A percentile compares a stretch with the other conserved stretches of the same genome.
These are phyloP conservation scores for Heliconius hortense DNA, from an alignment of 2,888 invertebrate species.

Conservation along the genomic window DNA sequence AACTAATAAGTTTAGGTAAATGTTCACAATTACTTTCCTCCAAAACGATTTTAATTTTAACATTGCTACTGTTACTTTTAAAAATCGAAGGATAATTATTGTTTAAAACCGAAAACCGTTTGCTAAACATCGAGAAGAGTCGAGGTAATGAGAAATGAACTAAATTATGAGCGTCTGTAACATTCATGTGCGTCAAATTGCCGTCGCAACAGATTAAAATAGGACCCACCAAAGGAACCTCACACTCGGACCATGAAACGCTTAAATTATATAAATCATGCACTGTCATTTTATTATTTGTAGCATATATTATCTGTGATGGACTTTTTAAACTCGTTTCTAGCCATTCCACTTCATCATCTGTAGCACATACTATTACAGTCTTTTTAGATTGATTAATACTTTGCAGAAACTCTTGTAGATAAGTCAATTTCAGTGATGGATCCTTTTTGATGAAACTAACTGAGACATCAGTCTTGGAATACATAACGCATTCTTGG, in stretches of 20 bases:
- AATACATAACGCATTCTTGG: conserved; percentile 89
- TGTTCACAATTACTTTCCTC: conserved; percentile 83
- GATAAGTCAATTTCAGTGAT: conserved; percentile 63
- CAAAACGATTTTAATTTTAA: conserved; percentile 79
- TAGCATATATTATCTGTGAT: conserved; percentile 57
- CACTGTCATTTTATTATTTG: conserved; percentile 64
- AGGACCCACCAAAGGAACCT: conserved; percentile 68
- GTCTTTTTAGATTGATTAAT: conserved; percentile 75
- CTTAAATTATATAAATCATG: conserved; percentile 66
- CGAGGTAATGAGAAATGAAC: conserved; percentile 87
- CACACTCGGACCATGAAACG: conserved; percentile 63
- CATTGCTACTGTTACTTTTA: conserved; percentile 49
- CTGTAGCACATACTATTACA: conserved; percentile 83
- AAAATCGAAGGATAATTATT: conserved; percentile 81
- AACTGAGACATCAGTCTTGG: conserved; percentile 71
- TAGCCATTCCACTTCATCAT: conserved; percentile 79
- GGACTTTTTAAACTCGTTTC: conserved; percentile 51
- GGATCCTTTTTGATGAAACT: conserved; percentile 59
- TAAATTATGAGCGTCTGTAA: conserved; percentile 85
- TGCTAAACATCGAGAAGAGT: conserved; percentile 85
- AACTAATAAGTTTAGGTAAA: conserved; percentile 82
- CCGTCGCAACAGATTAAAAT: conserved; percentile 87
- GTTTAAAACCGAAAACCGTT: conserved; percentile 85
- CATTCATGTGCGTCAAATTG: conserved; percentile 82
- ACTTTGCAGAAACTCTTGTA: conserved; percentile 76